Evolutionary conservation across 2,888 invertebrate species (phyloP), one percentile per base, ranked within the genome.

Genomic region (Nowickia ferox): DNA sequence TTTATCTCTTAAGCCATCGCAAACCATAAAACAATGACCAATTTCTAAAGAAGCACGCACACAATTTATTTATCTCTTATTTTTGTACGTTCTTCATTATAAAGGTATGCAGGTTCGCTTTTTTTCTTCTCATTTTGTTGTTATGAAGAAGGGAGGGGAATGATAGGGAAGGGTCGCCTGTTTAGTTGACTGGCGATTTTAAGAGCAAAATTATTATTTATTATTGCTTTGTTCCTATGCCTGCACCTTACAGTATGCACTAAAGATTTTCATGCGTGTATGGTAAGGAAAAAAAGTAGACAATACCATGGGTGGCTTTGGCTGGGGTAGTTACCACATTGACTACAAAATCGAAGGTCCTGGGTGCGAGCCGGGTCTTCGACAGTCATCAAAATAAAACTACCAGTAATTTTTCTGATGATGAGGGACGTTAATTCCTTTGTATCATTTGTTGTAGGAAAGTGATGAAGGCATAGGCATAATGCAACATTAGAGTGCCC

Each of bases 11-110:
- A 11, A 69, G 51, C 66, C 77, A 83, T 83, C 83, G 44, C 30
- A 22, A 57, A 55, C 59, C 68, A 71, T 71, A 71, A 83, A 71
- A 83, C 82, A 83, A 77, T 77, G 82, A 83, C 71, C 71, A 69
- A 68, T 81, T 81, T 81, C 69, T 68, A 9, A 61, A 55, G 72
- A 77, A 72, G 72, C 83, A 83, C 77, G 83, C 83, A 83, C 71
- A 72, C 77, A 83, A 69, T 83, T 82, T 75, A 75, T 76, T 75
- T 63, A 44, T 68, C 17, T 81, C 55, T 68, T 81, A 46, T 71
- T 77, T 77, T n/a, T 68, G 48, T 44, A 46, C 53, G 55, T 63
- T 63, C 53, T 51, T 55, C 63, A 79, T 79, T 79, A 63, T 46
- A 53, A 55, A 79, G 63, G 30, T 79, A 65, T 71, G 46, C 63